Base-by-base conservation (phyloP, 2,888 invertebrate genomes). In the Lepetodrilus schrolli region DNA sequence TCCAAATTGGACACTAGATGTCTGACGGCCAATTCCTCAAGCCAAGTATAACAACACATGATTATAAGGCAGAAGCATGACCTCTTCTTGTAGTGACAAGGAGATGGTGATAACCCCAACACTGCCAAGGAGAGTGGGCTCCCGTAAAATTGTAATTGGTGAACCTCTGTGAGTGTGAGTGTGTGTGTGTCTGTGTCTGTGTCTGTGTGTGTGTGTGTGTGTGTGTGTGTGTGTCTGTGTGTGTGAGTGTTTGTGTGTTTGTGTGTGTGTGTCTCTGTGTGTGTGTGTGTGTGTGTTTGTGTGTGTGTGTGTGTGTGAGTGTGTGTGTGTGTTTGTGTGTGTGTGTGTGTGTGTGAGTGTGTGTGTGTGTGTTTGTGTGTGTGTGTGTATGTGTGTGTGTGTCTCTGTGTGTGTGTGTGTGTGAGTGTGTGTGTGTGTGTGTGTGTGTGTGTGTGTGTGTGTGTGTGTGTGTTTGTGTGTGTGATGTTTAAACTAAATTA, bases 321-420 rank as follows among this genome's bases (percentile, higher is more conserved):
- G 34, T 38, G 47, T 21, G 23, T 65, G 47, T 43, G 47, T 65
- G 47, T 43, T 26, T 65, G 34, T 66, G 8, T 72, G 1, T 43
- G 47, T 38, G 47, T 65, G 34, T 38, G 47, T 65, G 34, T 58
- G 26, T 72, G 34, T 72, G 30, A 30, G 47, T 72, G 65, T 65
- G 47, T 71, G 51, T 51, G 51, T 70, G 50, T n/a, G 50, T 17
- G 30, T 5, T 26, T 1, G 30, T 13, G 10, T 38, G 43, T 43
- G 2, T 38, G 8, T 26, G 0, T 68, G 38, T 37, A 4, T 43
- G 1, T 26, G 38, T 51, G 30, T 48, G 20, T 58, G 20, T 51
- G 26, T 49, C n/a, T 37, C 21, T 38, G 17, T 38, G 38, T 47
- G 47, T 38, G 17, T 58, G 47, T 58, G 58, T 43, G 47, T 38